Percentiles rank a stretch among this genome's conserved stretches.
Evolutionary conservation across 2,888 invertebrate species (phyloP).

Genomic region (Apamea epomidion): DNA sequence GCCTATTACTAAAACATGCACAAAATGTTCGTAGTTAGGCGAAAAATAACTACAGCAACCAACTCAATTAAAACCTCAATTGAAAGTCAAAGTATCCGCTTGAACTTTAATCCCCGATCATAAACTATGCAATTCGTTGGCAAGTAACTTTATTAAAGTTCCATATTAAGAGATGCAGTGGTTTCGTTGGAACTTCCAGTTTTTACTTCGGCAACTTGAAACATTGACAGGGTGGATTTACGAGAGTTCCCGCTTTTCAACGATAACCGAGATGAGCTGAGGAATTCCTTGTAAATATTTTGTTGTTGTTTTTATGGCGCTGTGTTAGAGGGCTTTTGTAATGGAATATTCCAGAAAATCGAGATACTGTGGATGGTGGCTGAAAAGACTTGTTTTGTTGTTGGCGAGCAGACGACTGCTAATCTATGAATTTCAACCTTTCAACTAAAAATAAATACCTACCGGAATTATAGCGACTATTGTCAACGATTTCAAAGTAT

Average conservation of each 20-base stretch:
- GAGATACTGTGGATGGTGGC: conserved; percentile 6
- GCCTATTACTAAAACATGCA: conserved; percentile 7
- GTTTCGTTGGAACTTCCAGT: conserved; percentile 67
- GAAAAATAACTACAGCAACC: conserved; percentile 42
- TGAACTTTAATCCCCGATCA: conserved; percentile 61
- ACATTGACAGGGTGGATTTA: conserved; percentile 82
- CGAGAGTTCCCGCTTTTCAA: conserved; percentile 66
- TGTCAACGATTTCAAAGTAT: neutral
- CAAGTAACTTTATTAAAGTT: conserved; percentile 70
- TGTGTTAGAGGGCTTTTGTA: conserved; percentile 37
- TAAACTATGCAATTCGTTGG: conserved; percentile 63
- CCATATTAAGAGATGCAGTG: conserved; percentile 69
- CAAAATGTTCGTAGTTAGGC: conserved; percentile 20
- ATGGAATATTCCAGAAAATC: conserved; percentile 56
- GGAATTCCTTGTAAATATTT: conserved; percentile 62
- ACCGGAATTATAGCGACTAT: neutral
- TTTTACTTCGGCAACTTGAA: conserved; percentile 78
- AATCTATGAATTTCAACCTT: neutral
- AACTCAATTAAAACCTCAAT: conserved; percentile 64
- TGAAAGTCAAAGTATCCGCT: conserved; percentile 62
- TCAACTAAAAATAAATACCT: neutral
- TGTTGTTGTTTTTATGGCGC: conserved; percentile 57
- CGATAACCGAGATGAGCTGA: conserved; percentile 71
- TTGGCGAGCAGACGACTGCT: neutral
- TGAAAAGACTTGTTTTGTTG: neutral